Percentiles rank a stretch among this genome's conserved stretches.
Conservation (phyloP, 2,113 vertebrate genomes). For the Peucedramus taeniatus region DNA sequence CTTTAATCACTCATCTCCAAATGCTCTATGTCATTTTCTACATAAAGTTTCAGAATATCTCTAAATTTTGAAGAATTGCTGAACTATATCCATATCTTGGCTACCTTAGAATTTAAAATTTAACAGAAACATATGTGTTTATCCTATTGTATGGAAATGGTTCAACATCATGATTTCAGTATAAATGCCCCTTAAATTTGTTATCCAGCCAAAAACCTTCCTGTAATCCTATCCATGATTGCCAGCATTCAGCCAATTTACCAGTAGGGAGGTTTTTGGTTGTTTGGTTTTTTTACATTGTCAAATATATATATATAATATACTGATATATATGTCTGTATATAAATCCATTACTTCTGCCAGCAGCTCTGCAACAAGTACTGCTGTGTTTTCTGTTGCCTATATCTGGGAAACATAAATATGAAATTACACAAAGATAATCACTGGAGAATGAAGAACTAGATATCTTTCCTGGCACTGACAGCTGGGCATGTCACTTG, state of each 20-base stretch:
- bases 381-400: not conserved
- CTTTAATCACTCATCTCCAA: not conserved
- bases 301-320: not conserved
- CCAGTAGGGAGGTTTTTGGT: not conserved
- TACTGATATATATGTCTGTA: not conserved
- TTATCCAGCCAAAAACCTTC: conserved; percentile 20
- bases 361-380: not conserved
- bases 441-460: not conserved
- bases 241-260: conserved; percentile 41
- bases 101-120: not conserved
- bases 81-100: not conserved
- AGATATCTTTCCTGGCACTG: not conserved
- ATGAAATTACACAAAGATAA: not conserved
- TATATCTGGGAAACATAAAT: not conserved
- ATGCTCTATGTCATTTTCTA: not conserved
- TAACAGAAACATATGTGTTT: conserved; percentile 25
- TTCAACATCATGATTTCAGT: not conserved
- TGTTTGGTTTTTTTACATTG: not conserved
- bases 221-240: not conserved
- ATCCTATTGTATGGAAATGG: not conserved
- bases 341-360: conserved; percentile 24
- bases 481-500: not conserved
- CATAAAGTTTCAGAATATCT: not conserved
- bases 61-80: not conserved
- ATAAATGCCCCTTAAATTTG: not conserved